These are phyloP conservation scores for Phanerotoma sp. DNA, from an alignment of 2,888 invertebrate genomes.

Conservation along the genomic window DNA sequence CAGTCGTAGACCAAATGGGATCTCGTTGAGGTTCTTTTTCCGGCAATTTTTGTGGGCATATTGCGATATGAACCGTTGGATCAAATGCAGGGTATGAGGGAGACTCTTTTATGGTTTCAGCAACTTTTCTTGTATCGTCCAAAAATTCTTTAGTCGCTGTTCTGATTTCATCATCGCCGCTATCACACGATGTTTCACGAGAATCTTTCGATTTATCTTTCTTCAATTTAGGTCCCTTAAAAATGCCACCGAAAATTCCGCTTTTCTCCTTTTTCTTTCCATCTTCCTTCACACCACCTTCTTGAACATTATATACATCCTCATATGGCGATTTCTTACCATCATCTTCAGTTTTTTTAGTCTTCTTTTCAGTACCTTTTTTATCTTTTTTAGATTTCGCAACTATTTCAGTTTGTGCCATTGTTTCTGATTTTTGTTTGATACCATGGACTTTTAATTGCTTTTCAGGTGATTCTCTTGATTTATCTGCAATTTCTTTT, in stretches of 20 bases:
- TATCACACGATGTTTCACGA: conserved; percentile 50
- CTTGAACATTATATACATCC: conserved; percentile 42
- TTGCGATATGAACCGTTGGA: conserved; percentile 17
- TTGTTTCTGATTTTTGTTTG: too few species aligned
- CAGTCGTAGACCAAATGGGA: conserved; percentile 50
- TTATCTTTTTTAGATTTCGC: conserved; percentile 39
- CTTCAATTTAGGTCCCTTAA: conserved; percentile 50
- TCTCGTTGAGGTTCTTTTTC: conserved; percentile 32
- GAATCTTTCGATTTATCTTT: conserved; percentile 48
- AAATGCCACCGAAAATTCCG: conserved; percentile 50
- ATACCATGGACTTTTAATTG: too few species aligned
- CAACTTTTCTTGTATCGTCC: conserved; percentile 38
- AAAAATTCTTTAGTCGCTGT: conserved; percentile 36
- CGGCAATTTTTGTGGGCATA: conserved; percentile 24
- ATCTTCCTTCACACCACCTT: conserved; percentile 37
- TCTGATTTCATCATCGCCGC: conserved; percentile 49
- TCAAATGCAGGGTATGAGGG: conserved; percentile 17
- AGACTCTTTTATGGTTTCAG: conserved; percentile 27
- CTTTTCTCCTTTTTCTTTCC: conserved; percentile 45
- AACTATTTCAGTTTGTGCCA: conserved; percentile 15
- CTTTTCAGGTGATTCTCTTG: too few species aligned
- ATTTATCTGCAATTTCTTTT: conserved; percentile 60
- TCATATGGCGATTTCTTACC: conserved; percentile 42
- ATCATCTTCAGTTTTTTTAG: conserved; percentile 35
- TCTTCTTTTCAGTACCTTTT: conserved; percentile 30